Conservation (phyloP, 2,113 vertebrate genomes). For the Syngnathus typhle region DNA sequence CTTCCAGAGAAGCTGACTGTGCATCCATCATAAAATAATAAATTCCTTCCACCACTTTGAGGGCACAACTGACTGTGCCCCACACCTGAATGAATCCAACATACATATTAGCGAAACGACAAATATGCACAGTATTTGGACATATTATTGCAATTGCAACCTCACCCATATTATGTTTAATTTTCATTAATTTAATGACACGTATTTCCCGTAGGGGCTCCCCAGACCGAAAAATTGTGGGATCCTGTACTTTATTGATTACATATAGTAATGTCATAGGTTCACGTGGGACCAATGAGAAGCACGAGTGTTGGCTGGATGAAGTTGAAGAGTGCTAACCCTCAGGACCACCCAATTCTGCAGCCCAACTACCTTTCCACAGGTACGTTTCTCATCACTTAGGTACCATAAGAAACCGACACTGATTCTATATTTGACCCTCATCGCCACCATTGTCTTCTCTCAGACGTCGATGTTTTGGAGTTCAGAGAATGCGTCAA, state of each 20-base stretch:
- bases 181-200: not conserved
- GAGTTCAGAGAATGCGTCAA: slow-evolving; percentile 86
- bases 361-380: slow-evolving; percentile 93
- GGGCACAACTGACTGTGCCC: no score
- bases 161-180: not conserved
- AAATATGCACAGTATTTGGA: no score
- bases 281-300: slow-evolving; percentile 91
- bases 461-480: slow-evolving; percentile 78
- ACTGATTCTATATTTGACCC: not conserved
- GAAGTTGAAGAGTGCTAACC: slow-evolving; percentile 82
- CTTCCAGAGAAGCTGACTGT: not conserved
- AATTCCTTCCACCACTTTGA: no score
- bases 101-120: no score
- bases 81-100: no score
- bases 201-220: not conserved
- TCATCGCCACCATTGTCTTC: not conserved
- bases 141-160: no score
- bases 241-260: not conserved
- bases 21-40: no score
- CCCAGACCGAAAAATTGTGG: not conserved
- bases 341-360: slow-evolving; percentile 81
- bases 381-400: slow-evolving; percentile 65
- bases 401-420: not conserved
- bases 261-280: slow-evolving; percentile 63
- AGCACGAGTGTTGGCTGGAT: slow-evolving; percentile 85